Evolutionary conservation across 2,888 invertebrate species (phyloP).

Genomic region (Tipula unca): DNA sequence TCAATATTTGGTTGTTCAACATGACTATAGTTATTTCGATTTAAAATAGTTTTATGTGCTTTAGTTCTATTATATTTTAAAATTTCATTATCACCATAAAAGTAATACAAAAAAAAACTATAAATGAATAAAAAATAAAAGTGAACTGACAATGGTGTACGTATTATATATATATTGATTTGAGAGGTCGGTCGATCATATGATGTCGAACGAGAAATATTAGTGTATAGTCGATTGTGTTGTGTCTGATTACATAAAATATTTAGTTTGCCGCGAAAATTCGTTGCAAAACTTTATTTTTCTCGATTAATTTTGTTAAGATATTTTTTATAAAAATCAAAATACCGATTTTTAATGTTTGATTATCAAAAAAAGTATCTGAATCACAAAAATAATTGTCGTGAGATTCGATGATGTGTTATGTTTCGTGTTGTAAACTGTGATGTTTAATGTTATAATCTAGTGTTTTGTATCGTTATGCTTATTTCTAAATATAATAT

Average conservation of each 20-base stretch:
- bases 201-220: not conserved
- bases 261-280: not conserved
- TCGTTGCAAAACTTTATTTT: not conserved
- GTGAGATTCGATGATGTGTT: not conserved
- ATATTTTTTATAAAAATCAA: not conserved
- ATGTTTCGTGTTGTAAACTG: not conserved
- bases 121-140: not conserved
- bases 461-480: not conserved
- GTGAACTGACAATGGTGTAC: not conserved
- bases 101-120: not conserved
- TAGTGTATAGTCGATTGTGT: not conserved
- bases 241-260: not conserved
- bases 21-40: not conserved
- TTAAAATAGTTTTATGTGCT: not conserved
- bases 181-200: not conserved
- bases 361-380: no score
- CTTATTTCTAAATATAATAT: not conserved
- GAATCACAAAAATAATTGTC: not conserved
- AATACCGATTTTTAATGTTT: not conserved
- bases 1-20: not conserved
- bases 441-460: not conserved
- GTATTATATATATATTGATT: not conserved
- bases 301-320: not conserved
- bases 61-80: not conserved
- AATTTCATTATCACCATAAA: not conserved